These are phyloP conservation scores for Temnothorax nylanderi DNA, from an alignment of 1,140 invertebrate genomes.

Conservation along the genomic window DNA sequence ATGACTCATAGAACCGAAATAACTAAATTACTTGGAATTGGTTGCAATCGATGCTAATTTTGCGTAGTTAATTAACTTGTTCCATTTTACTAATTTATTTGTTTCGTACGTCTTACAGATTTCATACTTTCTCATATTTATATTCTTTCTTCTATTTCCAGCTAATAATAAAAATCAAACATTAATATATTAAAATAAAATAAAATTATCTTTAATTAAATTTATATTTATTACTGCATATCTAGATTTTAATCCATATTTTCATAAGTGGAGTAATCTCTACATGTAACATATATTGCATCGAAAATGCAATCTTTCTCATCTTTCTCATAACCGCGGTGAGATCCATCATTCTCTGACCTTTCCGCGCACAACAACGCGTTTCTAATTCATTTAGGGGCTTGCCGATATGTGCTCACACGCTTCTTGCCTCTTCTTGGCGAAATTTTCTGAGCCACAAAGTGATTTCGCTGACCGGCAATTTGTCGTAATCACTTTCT, in stretches of 20 bases:
- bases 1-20: background rate
- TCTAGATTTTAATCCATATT: background rate
- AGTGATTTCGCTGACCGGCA: constrained; percentile 44
- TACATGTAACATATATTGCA: background rate
- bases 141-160: background rate
- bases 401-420: constrained; percentile 20
- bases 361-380: constrained; percentile 32
- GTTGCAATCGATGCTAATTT: background rate
- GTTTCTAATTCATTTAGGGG: constrained; percentile 55
- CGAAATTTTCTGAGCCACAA: constrained; percentile 41
- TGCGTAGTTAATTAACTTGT: background rate
- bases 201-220: background rate
- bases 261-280: constrained; percentile 1
- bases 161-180: constrained; percentile 5
- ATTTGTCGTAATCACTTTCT: constrained; percentile 61
- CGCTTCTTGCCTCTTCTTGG: constrained; percentile 22
- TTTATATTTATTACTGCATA: background rate
- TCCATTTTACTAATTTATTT: background rate
- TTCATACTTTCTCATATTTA: background rate
- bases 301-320: background rate
- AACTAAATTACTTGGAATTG: background rate
- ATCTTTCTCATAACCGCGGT: constrained; percentile 23
- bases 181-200: background rate
- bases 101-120: background rate
- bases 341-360: constrained; percentile 43